phyloP scores from a whole-genome alignment of 30 jellyfish, hydroid and myxozoan genomes.

The Phacellophora camtschatica region DNA sequence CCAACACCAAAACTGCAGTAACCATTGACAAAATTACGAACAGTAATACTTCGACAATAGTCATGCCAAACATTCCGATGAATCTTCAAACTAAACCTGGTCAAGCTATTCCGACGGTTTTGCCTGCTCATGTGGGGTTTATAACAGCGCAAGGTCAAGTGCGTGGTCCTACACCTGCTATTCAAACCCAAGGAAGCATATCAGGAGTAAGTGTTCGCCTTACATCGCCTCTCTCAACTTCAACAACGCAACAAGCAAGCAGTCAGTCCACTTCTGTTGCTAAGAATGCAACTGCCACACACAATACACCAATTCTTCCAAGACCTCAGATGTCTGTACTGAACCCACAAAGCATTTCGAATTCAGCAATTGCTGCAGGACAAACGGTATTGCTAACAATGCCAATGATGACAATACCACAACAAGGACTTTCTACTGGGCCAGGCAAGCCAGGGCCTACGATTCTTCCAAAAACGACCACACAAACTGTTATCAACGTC shows the following conservation, averaged over 20 bases:
- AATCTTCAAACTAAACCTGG: no score
- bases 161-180: neutral
- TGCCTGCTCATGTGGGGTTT: neutral
- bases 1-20: neutral
- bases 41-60: no score
- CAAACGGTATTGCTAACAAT: constrained; percentile 38
- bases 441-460: neutral
- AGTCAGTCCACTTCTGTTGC: neutral
- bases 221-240: neutral
- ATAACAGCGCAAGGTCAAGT: neutral
- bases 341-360: neutral
- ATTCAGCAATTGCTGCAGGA: constrained; percentile 35
- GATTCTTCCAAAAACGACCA: neutral
- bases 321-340: constrained; percentile 26
- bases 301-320: constrained; percentile 59
- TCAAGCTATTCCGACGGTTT: neutral
- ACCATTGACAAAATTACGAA: no score
- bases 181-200: neutral
- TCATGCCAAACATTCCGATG: no score
- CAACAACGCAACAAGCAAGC: constrained; percentile 4
- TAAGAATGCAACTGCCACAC: constrained; percentile 13
- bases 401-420: constrained; percentile 50
- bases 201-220: neutral
- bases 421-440: constrained; percentile 1
- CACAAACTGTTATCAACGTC: neutral